Percentiles rank a stretch among this genome's conserved stretches.
phyloP scores from a whole-genome alignment of 2,888 invertebrate species.

The Lomographa bimaculata region DNA sequence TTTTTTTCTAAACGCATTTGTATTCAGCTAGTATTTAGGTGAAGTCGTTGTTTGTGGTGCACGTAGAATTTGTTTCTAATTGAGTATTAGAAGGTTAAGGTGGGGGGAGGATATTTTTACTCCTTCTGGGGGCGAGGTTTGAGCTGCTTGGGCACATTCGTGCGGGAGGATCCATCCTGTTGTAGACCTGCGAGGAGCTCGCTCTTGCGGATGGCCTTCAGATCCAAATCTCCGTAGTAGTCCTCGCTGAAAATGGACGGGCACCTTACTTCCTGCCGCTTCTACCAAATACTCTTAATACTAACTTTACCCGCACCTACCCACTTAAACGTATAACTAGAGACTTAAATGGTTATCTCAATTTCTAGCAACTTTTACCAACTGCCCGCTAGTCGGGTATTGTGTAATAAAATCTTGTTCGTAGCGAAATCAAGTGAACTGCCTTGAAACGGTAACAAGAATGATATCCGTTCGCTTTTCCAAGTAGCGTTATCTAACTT shows the following conservation, averaged over 20 bases:
- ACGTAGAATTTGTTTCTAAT: slow-evolving; percentile 56
- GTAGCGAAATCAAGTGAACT: slow-evolving; percentile 63
- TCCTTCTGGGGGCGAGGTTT: slow-evolving; percentile 84
- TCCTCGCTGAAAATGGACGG: slow-evolving; percentile 92
- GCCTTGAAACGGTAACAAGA: slow-evolving; percentile 73
- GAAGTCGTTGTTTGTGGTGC: slow-evolving; percentile 51
- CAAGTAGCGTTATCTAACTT: slow-evolving; percentile 57
- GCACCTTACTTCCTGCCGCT: slow-evolving; percentile 74
- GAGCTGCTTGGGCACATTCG: slow-evolving; percentile 72
- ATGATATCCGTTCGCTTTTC: slow-evolving; percentile 71
- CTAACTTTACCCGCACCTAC: slow-evolving; percentile 44
- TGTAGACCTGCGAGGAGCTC: slow-evolving; percentile 93
- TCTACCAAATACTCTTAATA: slow-evolving; percentile 59
- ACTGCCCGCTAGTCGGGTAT: slow-evolving; percentile 55
- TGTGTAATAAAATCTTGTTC: slow-evolving; percentile 72
- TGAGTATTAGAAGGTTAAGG: slow-evolving; percentile 75
- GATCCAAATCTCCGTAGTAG: slow-evolving; percentile 97
- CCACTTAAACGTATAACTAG: slow-evolving; percentile 38
- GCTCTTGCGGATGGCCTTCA: slow-evolving; percentile 97
- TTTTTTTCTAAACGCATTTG: slow-evolving; percentile 30
- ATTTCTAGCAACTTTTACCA: slow-evolving; percentile 71
- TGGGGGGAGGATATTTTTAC: slow-evolving; percentile 58
- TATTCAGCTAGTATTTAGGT: slow-evolving; percentile 38
- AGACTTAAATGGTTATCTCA: slow-evolving; percentile 53
- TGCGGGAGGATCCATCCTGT: slow-evolving; percentile 80